These are phyloP conservation scores for Pelosia muscerda DNA, from an alignment of 2,888 invertebrate genomes.

Conservation along the genomic window DNA sequence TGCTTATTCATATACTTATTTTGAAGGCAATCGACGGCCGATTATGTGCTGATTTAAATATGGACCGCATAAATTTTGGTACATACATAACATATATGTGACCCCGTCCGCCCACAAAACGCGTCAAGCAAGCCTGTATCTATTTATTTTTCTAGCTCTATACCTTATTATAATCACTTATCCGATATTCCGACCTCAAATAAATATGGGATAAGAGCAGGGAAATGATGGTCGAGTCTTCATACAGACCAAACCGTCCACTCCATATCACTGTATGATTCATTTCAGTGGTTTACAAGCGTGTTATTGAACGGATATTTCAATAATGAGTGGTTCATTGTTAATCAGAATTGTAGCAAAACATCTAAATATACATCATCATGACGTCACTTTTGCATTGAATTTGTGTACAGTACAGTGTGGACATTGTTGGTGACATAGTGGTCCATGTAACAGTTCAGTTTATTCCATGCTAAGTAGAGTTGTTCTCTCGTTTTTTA, in stretches of 20 bases:
- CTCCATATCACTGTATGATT: slow-evolving; percentile 27
- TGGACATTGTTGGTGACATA: not conserved
- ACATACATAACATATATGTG: not conserved
- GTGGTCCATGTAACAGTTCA: not conserved
- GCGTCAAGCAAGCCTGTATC: not conserved
- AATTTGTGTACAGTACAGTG: not conserved
- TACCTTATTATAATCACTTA: slow-evolving; percentile 25
- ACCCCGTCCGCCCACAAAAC: not conserved
- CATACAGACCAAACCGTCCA: slow-evolving; percentile 26
- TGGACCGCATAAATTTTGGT: not conserved
- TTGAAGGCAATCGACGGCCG: not conserved
- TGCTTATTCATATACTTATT: not conserved
- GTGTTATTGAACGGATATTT: slow-evolving; percentile 11
- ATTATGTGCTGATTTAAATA: slow-evolving; percentile 4
- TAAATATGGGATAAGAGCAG: too few species aligned
- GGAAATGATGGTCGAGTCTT: too few species aligned
- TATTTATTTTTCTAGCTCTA: not conserved
- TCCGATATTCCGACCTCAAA: too few species aligned
- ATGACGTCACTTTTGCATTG: slow-evolving; percentile 5
- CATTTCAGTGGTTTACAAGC: slow-evolving; percentile 32
- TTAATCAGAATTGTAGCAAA: slow-evolving; percentile 25
- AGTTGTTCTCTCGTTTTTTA: not conserved
- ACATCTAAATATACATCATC: slow-evolving; percentile 30
- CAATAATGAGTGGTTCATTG: slow-evolving; percentile 28
- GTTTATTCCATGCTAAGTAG: not conserved